Percentiles rank a stretch among this genome's conserved stretches.
Evolutionary conservation across 1,140 invertebrate species (phyloP).

Genomic region (Drosophila burlai): DNA sequence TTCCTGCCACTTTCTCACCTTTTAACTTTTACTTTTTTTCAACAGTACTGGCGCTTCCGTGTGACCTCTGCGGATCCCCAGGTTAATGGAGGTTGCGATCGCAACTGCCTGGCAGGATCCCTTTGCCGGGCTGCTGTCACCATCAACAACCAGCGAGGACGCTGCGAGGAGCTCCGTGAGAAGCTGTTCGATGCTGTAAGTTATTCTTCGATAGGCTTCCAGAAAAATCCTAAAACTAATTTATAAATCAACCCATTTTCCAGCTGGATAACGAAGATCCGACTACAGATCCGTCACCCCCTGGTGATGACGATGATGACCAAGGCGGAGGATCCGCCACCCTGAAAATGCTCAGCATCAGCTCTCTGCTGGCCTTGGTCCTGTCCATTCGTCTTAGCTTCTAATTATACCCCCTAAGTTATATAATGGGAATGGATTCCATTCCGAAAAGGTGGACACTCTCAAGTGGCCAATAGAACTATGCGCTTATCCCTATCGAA

Average conservation of each 20-base stretch:
- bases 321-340: constrained; percentile 41
- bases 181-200: constrained; percentile 67
- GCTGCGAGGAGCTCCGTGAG: constrained; percentile 86
- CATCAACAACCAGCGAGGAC: constrained; percentile 86
- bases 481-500: constrained; percentile 43
- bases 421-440: constrained; percentile 64
- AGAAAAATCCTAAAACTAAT: neutral
- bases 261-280: constrained; percentile 65
- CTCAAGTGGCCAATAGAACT: constrained; percentile 63
- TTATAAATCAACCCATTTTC: too few species aligned
- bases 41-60: constrained; percentile 85
- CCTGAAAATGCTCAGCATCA: constrained; percentile 49
- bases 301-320: constrained; percentile 18
- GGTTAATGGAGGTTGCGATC: constrained; percentile 86
- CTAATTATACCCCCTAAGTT: constrained; percentile 49
- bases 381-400: constrained; percentile 48
- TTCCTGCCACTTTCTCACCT: neutral
- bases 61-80: constrained; percentile 87
- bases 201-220: neutral
- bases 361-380: constrained; percentile 52
- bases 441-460: constrained; percentile 19
- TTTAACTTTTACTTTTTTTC: neutral
- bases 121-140: constrained; percentile 87
- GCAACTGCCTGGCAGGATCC: constrained; percentile 86
- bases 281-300: neutral